Percentiles rank a stretch among this genome's conserved stretches.
These are phyloP conservation scores for Halocynthia roretzi DNA, from an alignment of 23 tunicate species.

Conservation along the genomic window DNA sequence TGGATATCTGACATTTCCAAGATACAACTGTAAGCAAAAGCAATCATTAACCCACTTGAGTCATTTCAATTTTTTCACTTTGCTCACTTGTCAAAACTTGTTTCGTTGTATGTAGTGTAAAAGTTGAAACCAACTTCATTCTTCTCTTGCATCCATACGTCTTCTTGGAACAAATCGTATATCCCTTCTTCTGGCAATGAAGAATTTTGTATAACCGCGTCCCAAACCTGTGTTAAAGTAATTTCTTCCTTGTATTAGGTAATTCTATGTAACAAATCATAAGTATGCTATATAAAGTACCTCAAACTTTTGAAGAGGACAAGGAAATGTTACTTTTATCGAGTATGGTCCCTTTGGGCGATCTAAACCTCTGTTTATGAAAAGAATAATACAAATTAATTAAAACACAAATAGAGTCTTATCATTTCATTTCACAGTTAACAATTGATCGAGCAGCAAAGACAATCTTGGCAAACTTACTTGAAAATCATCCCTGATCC, in stretches of 20 bases:
- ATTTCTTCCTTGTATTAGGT: background rate
- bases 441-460: background rate
- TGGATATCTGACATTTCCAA: slow-evolving; percentile 1
- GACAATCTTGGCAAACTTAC: background rate
- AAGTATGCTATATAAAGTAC: background rate
- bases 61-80: too few relatives aligned
- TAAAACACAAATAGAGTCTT: background rate
- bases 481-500: slow-evolving; percentile 24
- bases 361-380: slow-evolving; percentile 5
- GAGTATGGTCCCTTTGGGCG: slow-evolving; percentile 9
- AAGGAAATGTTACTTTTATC: slow-evolving; percentile 10
- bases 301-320: slow-evolving; percentile 20
- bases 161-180: slow-evolving; percentile 19
- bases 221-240: slow-evolving; percentile 16
- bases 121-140: slow-evolving; percentile 32
- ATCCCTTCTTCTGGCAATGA: background rate
- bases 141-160: slow-evolving; percentile 27
- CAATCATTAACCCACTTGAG: too few relatives aligned
- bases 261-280: background rate
- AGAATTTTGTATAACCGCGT: slow-evolving; percentile 9
- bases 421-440: background rate
- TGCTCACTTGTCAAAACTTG: background rate
- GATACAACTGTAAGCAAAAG: slow-evolving; percentile 5
- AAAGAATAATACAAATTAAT: background rate
- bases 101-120: slow-evolving; percentile 14